Base-by-base conservation (phyloP, 2,113 vertebrate genomes). In the Eidolon helvum region DNA sequence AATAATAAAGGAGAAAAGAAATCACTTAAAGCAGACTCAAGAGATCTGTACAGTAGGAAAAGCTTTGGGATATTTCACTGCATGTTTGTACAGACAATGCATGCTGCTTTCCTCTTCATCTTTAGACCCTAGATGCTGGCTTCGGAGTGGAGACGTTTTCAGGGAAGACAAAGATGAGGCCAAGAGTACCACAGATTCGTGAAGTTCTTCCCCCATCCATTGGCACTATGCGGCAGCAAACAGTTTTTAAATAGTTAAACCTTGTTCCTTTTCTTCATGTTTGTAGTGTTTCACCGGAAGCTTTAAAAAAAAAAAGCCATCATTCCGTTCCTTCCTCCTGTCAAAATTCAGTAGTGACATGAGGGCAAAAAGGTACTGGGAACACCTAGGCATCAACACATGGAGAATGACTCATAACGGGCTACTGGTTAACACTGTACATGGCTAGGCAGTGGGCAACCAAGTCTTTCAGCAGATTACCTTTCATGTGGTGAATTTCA, bases 21-120 rank as follows among this genome's bases (percentile, higher is more conserved):
- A 98, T 98, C 98, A 98, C 98, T 98, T 99, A 99, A 98, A 99
- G 99, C 99, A 99, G 99, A 98, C 99, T 99, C 97, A 99, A 99
- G 99, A 99, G 98, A 98, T 99, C 99, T 99, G 99, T 99, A 99
- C 99, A 99, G 99, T 98, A 99, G 99, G 98, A 98, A 98, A 98
- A 99, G 99, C 98, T 97, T 63, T 97, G 98, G 99, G 98, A 95
- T 98, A 98, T 98, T 98, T 99, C 99, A 98, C 99, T 97, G 98
- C 98, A 98, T 98, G 98, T 99, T 98, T 99, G 99, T 99, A 99
- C 99, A 99, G 98, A 99, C 99, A 99, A 98, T 97, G 98, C 99
- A 99, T 99, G 99, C 99, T 99, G 98, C 99, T 98, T 98, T 98
- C 96, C 98, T 98, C 98, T 98, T 94, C 96, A 96, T 98, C 97